Conservation (phyloP, 1,140 invertebrate species). For the Neotoxoptera formosana region DNA sequence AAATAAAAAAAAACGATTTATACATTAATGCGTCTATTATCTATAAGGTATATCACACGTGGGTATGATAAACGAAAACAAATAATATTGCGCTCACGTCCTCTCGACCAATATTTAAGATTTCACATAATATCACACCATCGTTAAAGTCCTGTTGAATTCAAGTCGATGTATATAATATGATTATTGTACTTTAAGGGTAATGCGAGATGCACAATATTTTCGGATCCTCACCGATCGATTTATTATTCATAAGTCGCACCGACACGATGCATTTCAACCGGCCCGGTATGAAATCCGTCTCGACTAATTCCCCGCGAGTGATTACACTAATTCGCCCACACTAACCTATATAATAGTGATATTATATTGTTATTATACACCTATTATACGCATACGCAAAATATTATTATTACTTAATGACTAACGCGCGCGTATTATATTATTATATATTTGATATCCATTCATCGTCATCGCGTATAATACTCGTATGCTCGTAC, state of each 20-base stretch:
- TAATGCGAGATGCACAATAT: not conserved
- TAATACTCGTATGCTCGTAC: no score
- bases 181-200: not conserved
- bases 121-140: not conserved
- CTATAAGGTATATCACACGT: not conserved
- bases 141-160: not conserved
- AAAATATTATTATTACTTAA: not conserved
- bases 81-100: not conserved
- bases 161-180: no score
- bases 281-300: not conserved
- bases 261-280: not conserved
- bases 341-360: not conserved
- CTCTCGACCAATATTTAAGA: not conserved
- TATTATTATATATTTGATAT: constrained; percentile 7
- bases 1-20: not conserved
- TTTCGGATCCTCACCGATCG: not conserved
- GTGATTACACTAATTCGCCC: not conserved
- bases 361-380: not conserved
- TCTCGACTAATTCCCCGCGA: not conserved
- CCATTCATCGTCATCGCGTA: not conserved
- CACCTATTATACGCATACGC: not conserved
- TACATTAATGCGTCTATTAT: no score
- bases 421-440: not conserved
- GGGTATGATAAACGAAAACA: not conserved
- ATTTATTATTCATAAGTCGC: not conserved